Evolutionary conservation across 2,797 vertebrate genomes (phyloP).

Genomic region (Trachops cirrhosus): DNA sequence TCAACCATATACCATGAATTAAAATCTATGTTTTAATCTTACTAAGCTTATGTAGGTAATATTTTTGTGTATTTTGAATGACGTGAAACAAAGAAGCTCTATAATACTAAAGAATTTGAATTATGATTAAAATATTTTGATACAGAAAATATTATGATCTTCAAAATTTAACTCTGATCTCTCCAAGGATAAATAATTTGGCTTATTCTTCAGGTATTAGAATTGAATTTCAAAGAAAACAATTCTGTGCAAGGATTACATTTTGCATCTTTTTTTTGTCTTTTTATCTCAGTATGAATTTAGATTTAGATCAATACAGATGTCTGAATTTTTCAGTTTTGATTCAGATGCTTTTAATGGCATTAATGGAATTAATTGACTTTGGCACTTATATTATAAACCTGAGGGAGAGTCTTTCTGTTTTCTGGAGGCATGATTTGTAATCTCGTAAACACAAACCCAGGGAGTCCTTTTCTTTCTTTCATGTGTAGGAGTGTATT

Average conservation of each 20-base stretch:
- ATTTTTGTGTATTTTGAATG: neutral
- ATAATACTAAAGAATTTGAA: neutral
- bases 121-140: neutral
- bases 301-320: neutral
- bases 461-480: neutral
- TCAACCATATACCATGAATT: neutral
- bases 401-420: neutral
- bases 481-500: constrained; percentile 1
- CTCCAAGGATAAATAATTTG: neutral
- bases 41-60: neutral
- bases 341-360: constrained; percentile 33
- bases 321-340: constrained; percentile 14
- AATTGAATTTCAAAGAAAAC: constrained; percentile 29
- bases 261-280: neutral
- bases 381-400: constrained; percentile 27
- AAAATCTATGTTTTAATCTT: neutral
- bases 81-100: constrained; percentile 23
- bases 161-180: constrained; percentile 17
- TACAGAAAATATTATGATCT: neutral
- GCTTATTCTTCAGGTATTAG: neutral
- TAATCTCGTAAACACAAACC: constrained; percentile 59
- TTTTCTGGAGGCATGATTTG: constrained; percentile 56
- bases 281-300: neutral
- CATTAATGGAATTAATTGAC: constrained; percentile 33
- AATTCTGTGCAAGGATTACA: neutral